Evolutionary conservation across 2,113 vertebrate species (phyloP), one percentile per base, ranked within the genome.

Genomic region (Chitala chitala): DNA sequence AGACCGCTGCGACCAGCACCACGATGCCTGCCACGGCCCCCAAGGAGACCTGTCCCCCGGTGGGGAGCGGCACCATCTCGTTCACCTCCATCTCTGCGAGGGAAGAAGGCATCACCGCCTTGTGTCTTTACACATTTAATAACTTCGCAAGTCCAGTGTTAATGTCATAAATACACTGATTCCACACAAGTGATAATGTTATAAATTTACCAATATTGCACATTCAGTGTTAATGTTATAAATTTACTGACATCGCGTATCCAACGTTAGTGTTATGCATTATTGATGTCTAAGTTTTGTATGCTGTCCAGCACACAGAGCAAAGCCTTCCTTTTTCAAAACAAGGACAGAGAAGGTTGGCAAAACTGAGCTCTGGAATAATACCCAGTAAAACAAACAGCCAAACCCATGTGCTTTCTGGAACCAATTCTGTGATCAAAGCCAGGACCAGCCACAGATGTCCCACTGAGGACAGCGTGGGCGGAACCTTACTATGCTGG

Each of bases 11-110:
- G 4, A 91, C 90, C 42, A 96, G 90, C 74, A 91, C 90, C 1
- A 93, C 90, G 44, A 97, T 91, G 83, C 94, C 92, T 0, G 89
- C 73, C 54, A 94, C 92, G 1, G 92, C 90, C 29, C 93, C 94
- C 85, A 94, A 89, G 0, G 94, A 93, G 78, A 89, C 91, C 79
- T 84, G 84, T 78, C 88, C 80, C 0, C 85, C 79, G 0, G 94
- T 92, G 0, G 89, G 78, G 4, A 93, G 87, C 0, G 94, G 94
- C 33, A 92, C 89, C 78, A 95, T 89, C 51, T 90, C 89, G 64
- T 88, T 90, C n/a, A 82, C 84, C 0, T 82, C 77, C 74, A 72
- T 81, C 81, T 82, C 84, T 4, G 78, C 36, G 2, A 74, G 70
- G 78, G 44, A 1, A 74, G 71, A 22, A 7, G 20, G 10, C 53